phyloP scores from a whole-genome alignment of 1,140 invertebrate species.

The Ooceraea biroi region DNA sequence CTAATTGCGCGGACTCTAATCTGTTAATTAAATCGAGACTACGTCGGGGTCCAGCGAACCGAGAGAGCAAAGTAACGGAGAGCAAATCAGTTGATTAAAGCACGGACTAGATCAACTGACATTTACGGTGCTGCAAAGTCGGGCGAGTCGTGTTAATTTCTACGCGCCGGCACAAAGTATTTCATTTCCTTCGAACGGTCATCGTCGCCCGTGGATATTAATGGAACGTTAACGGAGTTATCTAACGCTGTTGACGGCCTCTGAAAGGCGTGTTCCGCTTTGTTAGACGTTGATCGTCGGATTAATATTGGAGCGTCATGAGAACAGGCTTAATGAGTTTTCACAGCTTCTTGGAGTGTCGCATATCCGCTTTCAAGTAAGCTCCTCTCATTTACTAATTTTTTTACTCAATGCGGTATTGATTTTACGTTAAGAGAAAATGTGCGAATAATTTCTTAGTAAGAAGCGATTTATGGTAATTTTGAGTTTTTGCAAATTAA shows the following conservation, averaged over 20 bases:
- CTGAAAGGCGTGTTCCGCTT: slow-evolving; percentile 66
- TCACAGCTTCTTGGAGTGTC: slow-evolving; percentile 56
- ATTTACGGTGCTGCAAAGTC: slow-evolving; percentile 16
- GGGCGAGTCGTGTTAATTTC: slow-evolving; percentile 58
- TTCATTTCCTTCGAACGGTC: slow-evolving; percentile 66
- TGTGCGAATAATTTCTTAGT: background rate
- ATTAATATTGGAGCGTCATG: slow-evolving; percentile 53
- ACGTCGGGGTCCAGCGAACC: background rate
- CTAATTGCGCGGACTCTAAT: slow-evolving; percentile 49
- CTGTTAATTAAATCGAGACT: slow-evolving; percentile 60
- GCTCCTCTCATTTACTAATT: background rate
- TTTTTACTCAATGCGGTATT: background rate
- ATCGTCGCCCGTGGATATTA: slow-evolving; percentile 58
- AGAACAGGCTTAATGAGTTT: slow-evolving; percentile 71
- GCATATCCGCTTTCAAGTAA: background rate
- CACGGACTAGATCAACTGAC: slow-evolving; percentile 61
- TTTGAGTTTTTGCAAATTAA: background rate
- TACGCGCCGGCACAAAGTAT: slow-evolving; percentile 39
- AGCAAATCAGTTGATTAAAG: slow-evolving; percentile 56
- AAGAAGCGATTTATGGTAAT: too few relatives aligned
- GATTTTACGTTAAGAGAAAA: background rate
- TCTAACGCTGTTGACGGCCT: slow-evolving; percentile 67
- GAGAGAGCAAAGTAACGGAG: slow-evolving; percentile 55
- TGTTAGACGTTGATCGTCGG: slow-evolving; percentile 39
- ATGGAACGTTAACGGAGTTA: slow-evolving; percentile 70